Percentiles rank a stretch among this genome's conserved stretches.
These are phyloP conservation scores for Parapristionchus giblindavisi DNA, from an alignment of 2,888 invertebrate genomes.

Conservation along the genomic window DNA sequence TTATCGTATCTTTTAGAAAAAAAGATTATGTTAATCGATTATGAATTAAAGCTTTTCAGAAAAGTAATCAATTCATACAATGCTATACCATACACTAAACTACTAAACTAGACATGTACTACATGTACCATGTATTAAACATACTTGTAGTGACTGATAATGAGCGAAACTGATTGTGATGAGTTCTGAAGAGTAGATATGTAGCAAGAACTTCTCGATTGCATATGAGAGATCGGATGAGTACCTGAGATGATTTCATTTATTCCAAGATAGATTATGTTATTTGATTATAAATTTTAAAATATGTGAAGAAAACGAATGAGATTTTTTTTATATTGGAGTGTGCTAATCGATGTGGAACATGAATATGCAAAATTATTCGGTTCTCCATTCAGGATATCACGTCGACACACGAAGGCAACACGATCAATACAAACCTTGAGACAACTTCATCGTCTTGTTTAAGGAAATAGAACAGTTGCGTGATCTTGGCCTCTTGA, in stretches of 20 bases:
- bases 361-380: too few relatives aligned
- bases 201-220: slow-evolving; percentile 57
- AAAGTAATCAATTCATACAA: neutral
- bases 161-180: slow-evolving; percentile 66
- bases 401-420: too few relatives aligned
- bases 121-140: neutral
- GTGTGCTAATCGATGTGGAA: too few relatives aligned
- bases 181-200: slow-evolving; percentile 59
- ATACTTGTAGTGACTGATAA: slow-evolving; percentile 65
- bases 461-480: slow-evolving; percentile 67
- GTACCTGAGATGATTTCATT: slow-evolving; percentile 54
- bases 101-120: neutral
- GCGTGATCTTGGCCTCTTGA: slow-evolving; percentile 61
- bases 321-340: too few relatives aligned
- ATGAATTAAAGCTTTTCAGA: neutral
- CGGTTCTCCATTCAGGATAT: too few relatives aligned
- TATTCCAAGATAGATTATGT: too few relatives aligned
- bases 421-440: neutral
- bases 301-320: too few relatives aligned
- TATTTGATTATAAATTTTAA: too few relatives aligned
- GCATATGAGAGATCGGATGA: slow-evolving; percentile 65
- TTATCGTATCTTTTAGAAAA: neutral
- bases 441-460: slow-evolving; percentile 57
- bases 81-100: neutral
- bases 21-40: too few relatives aligned